These are phyloP conservation scores for Athalia rosae DNA, from an alignment of 2,888 invertebrate genomes.

Conservation along the genomic window DNA sequence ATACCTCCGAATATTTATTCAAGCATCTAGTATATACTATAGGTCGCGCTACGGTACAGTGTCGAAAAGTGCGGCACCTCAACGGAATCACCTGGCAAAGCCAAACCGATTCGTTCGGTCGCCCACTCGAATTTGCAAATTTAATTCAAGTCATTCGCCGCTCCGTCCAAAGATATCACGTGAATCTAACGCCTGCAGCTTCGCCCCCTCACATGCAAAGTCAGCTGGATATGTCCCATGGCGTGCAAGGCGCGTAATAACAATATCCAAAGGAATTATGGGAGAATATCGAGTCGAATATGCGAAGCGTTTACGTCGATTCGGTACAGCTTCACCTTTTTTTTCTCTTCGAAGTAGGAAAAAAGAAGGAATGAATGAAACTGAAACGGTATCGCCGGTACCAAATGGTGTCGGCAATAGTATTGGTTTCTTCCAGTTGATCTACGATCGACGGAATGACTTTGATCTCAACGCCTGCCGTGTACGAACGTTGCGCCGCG, in stretches of 20 bases:
- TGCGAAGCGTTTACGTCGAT: neutral
- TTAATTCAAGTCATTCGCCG: slow-evolving; percentile 29
- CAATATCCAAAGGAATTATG: neutral
- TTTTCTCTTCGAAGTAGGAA: neutral
- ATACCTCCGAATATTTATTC: neutral
- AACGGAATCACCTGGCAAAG: slow-evolving; percentile 7
- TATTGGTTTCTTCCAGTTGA: neutral
- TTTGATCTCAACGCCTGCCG: slow-evolving; percentile 10
- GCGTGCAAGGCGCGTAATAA: slow-evolving; percentile 8
- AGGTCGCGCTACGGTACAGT: neutral
- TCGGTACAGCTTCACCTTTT: neutral
- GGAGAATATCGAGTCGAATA: neutral
- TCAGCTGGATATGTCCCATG: neutral
- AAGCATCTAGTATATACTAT: neutral
- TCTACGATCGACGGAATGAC: slow-evolving; percentile 32
- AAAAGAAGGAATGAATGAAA: neutral
- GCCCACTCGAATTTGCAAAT: slow-evolving; percentile 31
- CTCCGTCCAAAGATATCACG: slow-evolving; percentile 19
- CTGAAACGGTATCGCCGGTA: too few relatives aligned
- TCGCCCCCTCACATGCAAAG: neutral
- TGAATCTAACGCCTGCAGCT: slow-evolving; percentile 1
- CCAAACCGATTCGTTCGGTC: slow-evolving; percentile 23
- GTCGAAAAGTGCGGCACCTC: slow-evolving; percentile 22
- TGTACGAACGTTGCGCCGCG: neutral
- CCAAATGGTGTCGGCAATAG: too few relatives aligned